Evolutionary conservation across 1,140 invertebrate species (phyloP).

Genomic region (Araneus ventricosus): DNA sequence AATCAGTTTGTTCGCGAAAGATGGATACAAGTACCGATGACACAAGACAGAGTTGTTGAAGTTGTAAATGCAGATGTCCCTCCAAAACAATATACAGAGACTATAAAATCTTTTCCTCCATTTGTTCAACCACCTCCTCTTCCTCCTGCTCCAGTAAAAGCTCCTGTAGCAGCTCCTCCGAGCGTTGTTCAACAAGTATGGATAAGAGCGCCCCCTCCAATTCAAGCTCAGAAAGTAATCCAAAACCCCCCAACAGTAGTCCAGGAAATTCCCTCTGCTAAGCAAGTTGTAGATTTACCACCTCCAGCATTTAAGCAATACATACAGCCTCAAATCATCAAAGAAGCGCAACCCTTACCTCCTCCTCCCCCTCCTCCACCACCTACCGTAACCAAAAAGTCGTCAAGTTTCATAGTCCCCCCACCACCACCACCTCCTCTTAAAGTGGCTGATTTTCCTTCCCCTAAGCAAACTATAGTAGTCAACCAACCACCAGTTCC

Average conservation of each 20-base stretch:
- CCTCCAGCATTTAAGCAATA: slow-evolving; percentile 45
- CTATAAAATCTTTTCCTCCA: background rate
- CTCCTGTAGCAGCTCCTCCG: background rate
- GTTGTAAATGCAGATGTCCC: slow-evolving; percentile 14
- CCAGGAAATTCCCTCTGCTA: slow-evolving; percentile 6
- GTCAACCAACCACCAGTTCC: background rate
- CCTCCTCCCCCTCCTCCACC: slow-evolving; percentile 47
- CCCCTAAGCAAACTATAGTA: slow-evolving; percentile 14
- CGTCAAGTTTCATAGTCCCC: background rate
- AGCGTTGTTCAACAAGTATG: slow-evolving; percentile 56
- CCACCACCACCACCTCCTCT: slow-evolving; percentile 31
- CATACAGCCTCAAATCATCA: slow-evolving; percentile 36
- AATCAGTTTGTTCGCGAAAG: slow-evolving; percentile 55
- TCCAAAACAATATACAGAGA: slow-evolving; percentile 7
- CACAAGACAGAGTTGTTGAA: slow-evolving; percentile 22
- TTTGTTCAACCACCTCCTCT: background rate
- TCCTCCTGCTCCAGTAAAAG: background rate
- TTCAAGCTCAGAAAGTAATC: background rate
- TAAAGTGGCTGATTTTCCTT: background rate
- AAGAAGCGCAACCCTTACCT: slow-evolving; percentile 18
- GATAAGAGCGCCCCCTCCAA: background rate
- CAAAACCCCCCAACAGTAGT: background rate
- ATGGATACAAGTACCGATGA: slow-evolving; percentile 47
- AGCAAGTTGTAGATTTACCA: slow-evolving; percentile 9
- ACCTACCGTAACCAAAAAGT: slow-evolving; percentile 2